phyloP scores from a whole-genome alignment of 2,888 invertebrate genomes.

The Cataglyphis livida region DNA sequence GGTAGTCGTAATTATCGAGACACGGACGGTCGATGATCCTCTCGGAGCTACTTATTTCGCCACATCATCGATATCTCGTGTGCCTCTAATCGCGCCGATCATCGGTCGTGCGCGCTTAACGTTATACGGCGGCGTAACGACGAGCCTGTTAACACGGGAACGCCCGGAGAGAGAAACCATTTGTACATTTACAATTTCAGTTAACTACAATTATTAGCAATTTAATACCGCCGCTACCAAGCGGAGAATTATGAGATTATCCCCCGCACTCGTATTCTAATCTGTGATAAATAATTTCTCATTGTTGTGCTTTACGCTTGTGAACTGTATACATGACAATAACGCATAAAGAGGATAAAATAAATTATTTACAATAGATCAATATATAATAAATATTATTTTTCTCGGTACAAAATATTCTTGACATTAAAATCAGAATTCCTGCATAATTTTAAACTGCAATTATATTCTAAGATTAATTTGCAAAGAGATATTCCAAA shows the following conservation, averaged over 20 bases:
- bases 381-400: neutral
- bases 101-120: slow-evolving; percentile 42
- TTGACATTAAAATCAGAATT: neutral
- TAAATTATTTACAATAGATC: neutral
- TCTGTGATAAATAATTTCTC: neutral
- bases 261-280: neutral
- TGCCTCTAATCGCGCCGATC: slow-evolving; percentile 44
- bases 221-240: slow-evolving; percentile 20
- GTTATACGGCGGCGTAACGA: slow-evolving; percentile 27
- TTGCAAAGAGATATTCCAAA: neutral
- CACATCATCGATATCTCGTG: slow-evolving; percentile 68
- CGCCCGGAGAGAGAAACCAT: neutral
- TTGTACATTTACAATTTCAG: slow-evolving; percentile 21
- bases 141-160: slow-evolving; percentile 30
- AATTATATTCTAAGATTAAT: neutral
- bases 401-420: neutral
- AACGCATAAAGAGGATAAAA: neutral
- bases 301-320: neutral
- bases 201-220: slow-evolving; percentile 37
- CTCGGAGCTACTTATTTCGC: slow-evolving; percentile 65
- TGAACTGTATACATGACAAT: neutral
- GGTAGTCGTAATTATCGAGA: slow-evolving; percentile 80
- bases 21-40: slow-evolving; percentile 77
- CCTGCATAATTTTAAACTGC: neutral
- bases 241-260: slow-evolving; percentile 3